These are phyloP conservation scores for Tursiops truncatus DNA, from an alignment of 2,113 vertebrate species.

Conservation along the genomic window DNA sequence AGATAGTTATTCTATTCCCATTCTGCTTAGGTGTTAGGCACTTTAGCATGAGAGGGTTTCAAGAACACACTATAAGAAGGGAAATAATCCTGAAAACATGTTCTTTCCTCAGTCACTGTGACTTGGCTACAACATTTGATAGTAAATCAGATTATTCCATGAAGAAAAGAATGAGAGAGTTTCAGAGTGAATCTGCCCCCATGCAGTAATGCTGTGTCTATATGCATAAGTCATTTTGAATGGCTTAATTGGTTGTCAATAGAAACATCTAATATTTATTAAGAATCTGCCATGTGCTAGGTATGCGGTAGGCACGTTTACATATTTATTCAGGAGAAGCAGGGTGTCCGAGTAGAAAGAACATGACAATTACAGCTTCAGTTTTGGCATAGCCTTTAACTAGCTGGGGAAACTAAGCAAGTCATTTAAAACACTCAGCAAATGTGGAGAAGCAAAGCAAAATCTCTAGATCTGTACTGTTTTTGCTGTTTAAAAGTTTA, in stretches of 20 bases:
- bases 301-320: slow-evolving; percentile 39
- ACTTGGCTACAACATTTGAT: slow-evolving; percentile 53
- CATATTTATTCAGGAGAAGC: slow-evolving; percentile 42
- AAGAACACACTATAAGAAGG: slow-evolving; percentile 19
- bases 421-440: slow-evolving; percentile 45
- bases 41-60: slow-evolving; percentile 45
- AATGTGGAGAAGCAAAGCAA: neutral
- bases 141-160: slow-evolving; percentile 67
- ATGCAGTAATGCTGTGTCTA: slow-evolving; percentile 15
- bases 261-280: slow-evolving; percentile 74
- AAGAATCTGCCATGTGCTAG: slow-evolving; percentile 57
- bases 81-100: slow-evolving; percentile 64
- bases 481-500: neutral
- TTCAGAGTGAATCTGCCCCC: slow-evolving; percentile 25
- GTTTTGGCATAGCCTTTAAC: slow-evolving; percentile 8
- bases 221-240: slow-evolving; percentile 22
- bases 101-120: slow-evolving; percentile 55
- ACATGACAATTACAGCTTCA: neutral
- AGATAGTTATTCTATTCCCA: slow-evolving; percentile 40
- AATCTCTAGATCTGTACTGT: neutral
- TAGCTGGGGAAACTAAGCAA: neutral
- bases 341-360: slow-evolving; percentile 27
- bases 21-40: slow-evolving; percentile 29
- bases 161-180: slow-evolving; percentile 45
- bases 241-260: slow-evolving; percentile 64